A percentile compares a stretch with the other conserved stretches of the same genome.
Evolutionary conservation across 2,888 invertebrate genomes (phyloP).

Genomic region (Lydus trimaculatus): DNA sequence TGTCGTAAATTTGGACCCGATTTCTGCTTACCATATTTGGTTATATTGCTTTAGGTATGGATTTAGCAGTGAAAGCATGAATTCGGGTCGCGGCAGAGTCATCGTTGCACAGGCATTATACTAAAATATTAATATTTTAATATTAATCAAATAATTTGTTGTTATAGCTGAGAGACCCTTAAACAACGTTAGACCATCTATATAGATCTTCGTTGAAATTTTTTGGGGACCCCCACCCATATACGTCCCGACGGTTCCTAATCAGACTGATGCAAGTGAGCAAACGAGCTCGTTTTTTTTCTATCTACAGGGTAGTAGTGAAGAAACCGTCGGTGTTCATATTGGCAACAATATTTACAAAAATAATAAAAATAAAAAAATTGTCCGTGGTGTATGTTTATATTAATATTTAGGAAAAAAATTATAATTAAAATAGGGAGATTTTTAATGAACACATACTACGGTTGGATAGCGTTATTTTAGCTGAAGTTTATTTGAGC

Average conservation of each 20-base stretch:
- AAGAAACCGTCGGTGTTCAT: conserved; percentile 36
- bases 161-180: conserved; percentile 35
- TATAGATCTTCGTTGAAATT: conserved; percentile 10
- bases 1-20: conserved; percentile 56
- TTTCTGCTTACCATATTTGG: conserved; percentile 59
- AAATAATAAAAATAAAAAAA: no score
- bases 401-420: conserved; percentile 12
- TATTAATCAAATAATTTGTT: neutral
- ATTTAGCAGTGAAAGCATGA: conserved; percentile 57
- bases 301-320: conserved; percentile 53
- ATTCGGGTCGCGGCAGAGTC: conserved; percentile 55
- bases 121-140: neutral
- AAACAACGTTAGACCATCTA: conserved; percentile 29
- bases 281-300: conserved; percentile 23
- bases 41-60: conserved; percentile 61
- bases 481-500: conserved; percentile 48
- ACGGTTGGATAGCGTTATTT: conserved; percentile 34
- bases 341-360: conserved; percentile 26
- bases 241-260: conserved; percentile 19
- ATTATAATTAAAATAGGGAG: neutral
- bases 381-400: conserved; percentile 29
- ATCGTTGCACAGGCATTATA: conserved; percentile 55
- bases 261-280: conserved; percentile 27
- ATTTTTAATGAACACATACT: conserved; percentile 19
- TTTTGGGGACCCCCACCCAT: neutral